Conservation (phyloP, 2,797 vertebrate species). For the Lepus oiostolus region DNA sequence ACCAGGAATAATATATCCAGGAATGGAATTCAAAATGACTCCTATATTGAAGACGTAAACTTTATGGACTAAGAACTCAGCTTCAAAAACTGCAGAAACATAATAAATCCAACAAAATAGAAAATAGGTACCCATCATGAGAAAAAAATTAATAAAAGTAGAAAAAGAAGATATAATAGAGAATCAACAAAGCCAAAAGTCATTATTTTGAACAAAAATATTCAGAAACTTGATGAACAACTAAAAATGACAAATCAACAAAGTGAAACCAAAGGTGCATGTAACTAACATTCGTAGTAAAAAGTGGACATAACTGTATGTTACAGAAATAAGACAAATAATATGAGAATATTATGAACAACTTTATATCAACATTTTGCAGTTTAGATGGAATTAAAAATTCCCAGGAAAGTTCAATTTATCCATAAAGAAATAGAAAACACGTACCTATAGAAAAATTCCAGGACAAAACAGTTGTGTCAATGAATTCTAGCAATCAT, state of each 20-base stretch:
- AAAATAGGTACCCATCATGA: not conserved
- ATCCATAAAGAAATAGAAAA: not conserved
- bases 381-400: not conserved
- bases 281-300: not conserved
- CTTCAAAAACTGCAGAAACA: not conserved
- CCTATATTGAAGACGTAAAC: not conserved
- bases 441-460: not conserved
- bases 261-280: not conserved
- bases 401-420: conserved; percentile 17
- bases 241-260: conserved; percentile 2
- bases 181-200: not conserved
- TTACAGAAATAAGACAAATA: not conserved
- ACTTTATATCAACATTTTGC: not conserved
- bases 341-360: not conserved
- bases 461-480: not conserved
- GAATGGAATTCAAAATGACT: conserved; percentile 11
- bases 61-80: not conserved
- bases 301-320: not conserved
- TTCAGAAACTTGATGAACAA: not conserved
- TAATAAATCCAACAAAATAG: not conserved
- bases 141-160: not conserved
- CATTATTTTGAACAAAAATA: not conserved
- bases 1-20: not conserved
- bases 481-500: not conserved
- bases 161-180: not conserved